Evolutionary conservation across 2,113 vertebrate species (phyloP).

Genomic region (Odocoileus virginianus): DNA sequence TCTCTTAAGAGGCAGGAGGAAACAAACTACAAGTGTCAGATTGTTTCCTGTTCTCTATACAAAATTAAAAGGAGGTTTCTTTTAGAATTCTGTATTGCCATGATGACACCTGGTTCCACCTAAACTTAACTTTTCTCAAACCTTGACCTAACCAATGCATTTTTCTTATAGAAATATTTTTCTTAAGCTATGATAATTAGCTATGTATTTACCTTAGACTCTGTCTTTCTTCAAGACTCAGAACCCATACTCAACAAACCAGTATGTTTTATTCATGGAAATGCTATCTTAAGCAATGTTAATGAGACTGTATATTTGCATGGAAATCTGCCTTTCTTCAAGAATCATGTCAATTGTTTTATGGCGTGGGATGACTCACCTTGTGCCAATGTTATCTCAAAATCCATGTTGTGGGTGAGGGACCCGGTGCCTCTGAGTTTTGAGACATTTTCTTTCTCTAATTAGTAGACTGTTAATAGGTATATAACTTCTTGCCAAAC

Average conservation of each 20-base stretch:
- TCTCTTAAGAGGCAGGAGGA: background rate
- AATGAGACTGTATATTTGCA: background rate
- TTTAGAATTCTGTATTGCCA: background rate
- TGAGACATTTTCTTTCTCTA: background rate
- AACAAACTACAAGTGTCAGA: background rate
- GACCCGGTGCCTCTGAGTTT: background rate
- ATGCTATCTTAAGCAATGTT: background rate
- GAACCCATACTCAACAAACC: background rate
- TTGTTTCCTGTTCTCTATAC: background rate
- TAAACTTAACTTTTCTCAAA: background rate
- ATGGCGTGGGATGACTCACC: background rate
- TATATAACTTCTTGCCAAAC: background rate
- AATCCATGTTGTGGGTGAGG: background rate
- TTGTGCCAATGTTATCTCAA: background rate
- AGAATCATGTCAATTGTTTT: background rate
- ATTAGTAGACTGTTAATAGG: background rate
- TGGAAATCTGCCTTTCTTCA: background rate
- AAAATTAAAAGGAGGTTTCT: background rate
- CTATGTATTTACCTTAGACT: background rate
- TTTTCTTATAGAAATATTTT: background rate
- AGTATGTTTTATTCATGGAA: background rate
- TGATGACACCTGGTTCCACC: background rate
- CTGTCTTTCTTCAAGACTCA: background rate
- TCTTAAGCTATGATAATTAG: background rate
- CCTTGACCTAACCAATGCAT: background rate